These are phyloP conservation scores for Nomada goodeniana DNA, from an alignment of 2,888 invertebrate species.

Conservation along the genomic window DNA sequence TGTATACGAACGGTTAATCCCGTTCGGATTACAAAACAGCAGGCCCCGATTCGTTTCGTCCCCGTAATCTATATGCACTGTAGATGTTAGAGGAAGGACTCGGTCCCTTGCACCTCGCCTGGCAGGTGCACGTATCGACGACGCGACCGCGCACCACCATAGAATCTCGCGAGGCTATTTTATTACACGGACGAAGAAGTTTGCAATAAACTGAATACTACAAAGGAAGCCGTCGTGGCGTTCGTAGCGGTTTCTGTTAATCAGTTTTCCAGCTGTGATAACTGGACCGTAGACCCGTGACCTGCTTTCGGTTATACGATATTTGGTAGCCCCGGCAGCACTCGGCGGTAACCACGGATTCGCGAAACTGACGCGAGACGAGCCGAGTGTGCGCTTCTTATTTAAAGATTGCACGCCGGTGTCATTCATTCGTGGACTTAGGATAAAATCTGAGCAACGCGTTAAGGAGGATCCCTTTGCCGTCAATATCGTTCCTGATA, in stretches of 20 bases:
- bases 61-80: slow-evolving; percentile 7
- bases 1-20: slow-evolving; percentile 29
- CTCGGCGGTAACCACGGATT: not conserved
- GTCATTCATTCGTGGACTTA: not conserved
- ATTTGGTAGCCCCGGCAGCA: slow-evolving; percentile 19
- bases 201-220: slow-evolving; percentile 32
- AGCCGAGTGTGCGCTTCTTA: not conserved
- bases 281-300: slow-evolving; percentile 37
- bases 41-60: slow-evolving; percentile 19
- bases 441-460: not conserved
- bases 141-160: not conserved
- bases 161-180: slow-evolving; percentile 27
- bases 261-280: slow-evolving; percentile 40
- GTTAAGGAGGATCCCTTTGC: not conserved
- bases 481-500: no score
- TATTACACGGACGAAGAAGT: slow-evolving; percentile 9
- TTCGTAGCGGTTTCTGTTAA: slow-evolving; percentile 39
- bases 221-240: not conserved
- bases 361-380: slow-evolving; percentile 3
- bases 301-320: slow-evolving; percentile 15
- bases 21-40: slow-evolving; percentile 27
- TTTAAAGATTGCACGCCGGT: not conserved
- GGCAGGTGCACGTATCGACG: not conserved
- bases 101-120: not conserved
- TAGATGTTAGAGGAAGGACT: no score